Base-by-base conservation (phyloP, 2,888 invertebrate genomes). In the Melipona bicolor region DNA sequence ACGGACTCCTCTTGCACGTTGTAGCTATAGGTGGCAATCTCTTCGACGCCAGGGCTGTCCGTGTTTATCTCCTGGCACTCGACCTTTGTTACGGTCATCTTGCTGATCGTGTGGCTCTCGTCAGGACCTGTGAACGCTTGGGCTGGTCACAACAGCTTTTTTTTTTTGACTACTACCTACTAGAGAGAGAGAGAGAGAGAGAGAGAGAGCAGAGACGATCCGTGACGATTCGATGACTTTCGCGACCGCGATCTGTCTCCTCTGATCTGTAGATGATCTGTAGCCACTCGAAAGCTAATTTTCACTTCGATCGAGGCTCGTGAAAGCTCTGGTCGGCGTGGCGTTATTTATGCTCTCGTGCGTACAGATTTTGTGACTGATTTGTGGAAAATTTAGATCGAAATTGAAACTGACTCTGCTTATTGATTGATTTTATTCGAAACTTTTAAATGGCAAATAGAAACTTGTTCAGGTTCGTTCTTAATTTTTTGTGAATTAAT, bases 41-140 rank as follows among this genome's bases (percentile, higher is more conserved):
- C 96, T 92, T 96, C 96, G 27, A 96, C 95, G 91, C 95, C 95
- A 50, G 96, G 94, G 5, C 96, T 95, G 82, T 96, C 95, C 79
- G 95, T 95, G 62, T 88, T 86, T 62, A 93, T 89, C 91, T 96
- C 96, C 89, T 96, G 96, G 91, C 96, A 96, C 94, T 95, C 95
- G 83, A 96, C 95, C 83, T 96, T 95, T 69, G 95, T 96, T 76
- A 96, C 95, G 74, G 95, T 96, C 95, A 96, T 96, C 95, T 96
- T 96, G 95, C 96, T 96, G 94, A 96, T 95, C 89, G 96, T 95
- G 94, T 96, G 96, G 91, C 96, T 95, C 95, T 96, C 96, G 88
- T 96, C 96, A 89, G 96, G 96, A 96, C 96, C 96, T 96, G 93
- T 81, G 93, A 92, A 94, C 85, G 90, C 90, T 91, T 90, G 91